Conservation (phyloP, 2,113 vertebrate genomes). For the Festucalex cinctus region DNA sequence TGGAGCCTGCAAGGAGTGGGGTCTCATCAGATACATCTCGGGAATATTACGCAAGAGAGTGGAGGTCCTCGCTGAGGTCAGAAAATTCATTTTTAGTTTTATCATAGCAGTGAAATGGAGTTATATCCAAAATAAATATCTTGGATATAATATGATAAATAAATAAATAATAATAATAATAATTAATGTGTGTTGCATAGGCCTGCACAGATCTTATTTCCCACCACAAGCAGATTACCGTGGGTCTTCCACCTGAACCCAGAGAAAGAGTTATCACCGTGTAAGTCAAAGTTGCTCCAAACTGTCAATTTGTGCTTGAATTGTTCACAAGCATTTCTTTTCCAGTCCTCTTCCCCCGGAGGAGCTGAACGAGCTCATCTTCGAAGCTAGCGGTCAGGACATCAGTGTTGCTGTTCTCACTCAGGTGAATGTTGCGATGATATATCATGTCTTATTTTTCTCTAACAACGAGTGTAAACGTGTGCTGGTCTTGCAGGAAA, state of each 20-base stretch:
- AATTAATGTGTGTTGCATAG: constrained; percentile 60
- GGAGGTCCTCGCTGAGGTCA: constrained; percentile 93
- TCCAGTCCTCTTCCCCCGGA: constrained; percentile 89
- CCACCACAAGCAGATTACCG: constrained; percentile 95
- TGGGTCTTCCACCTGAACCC: constrained; percentile 93
- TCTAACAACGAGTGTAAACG: background rate
- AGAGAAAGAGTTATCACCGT: constrained; percentile 88
- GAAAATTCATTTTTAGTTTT: background rate
- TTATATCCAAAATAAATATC: no score
- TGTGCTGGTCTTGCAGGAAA: constrained; percentile 75
- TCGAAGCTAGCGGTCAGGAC: constrained; percentile 95
- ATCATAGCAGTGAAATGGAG: background rate
- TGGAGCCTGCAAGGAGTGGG: constrained; percentile 88
- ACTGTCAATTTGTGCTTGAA: background rate
- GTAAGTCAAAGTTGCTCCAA: constrained; percentile 69
- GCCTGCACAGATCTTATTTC: constrained; percentile 94
- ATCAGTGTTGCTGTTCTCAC: constrained; percentile 97
- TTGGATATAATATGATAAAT: no score
- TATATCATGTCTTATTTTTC: background rate
- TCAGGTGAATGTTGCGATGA: constrained; percentile 75
- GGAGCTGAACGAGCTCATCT: constrained; percentile 86
- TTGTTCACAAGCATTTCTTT: constrained; percentile 10
- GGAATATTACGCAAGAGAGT: constrained; percentile 91
- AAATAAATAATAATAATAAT: no score
- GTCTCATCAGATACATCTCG: constrained; percentile 94